These are phyloP conservation scores for Drosophila incognita DNA, from an alignment of 2,888 invertebrate species.

Conservation along the genomic window DNA sequence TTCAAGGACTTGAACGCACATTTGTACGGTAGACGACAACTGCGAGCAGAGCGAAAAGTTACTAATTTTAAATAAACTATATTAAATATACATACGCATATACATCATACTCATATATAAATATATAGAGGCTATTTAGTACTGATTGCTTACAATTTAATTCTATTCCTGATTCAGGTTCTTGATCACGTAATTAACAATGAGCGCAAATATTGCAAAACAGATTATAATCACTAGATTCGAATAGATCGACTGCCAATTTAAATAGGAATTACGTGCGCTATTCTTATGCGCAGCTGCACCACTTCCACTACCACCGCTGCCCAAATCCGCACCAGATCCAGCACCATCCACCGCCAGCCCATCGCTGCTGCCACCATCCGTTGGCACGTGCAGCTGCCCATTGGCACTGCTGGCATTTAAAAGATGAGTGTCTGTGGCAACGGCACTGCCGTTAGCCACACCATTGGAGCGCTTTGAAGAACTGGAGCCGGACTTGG, in stretches of 20 bases:
- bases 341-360: constrained; percentile 24
- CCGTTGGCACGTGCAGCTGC: constrained; percentile 23
- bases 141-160: constrained; percentile 62
- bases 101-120: constrained; percentile 56
- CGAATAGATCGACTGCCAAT: constrained; percentile 91
- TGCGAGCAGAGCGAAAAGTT: constrained; percentile 43
- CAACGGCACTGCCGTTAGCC: constrained; percentile 50
- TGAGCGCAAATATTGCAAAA: constrained; percentile 95
- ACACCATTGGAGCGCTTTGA: constrained; percentile 48
- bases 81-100: constrained; percentile 61
- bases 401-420: constrained; percentile 32
- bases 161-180: constrained; percentile 88
- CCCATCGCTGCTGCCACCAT: constrained; percentile 45
- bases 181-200: constrained; percentile 95
- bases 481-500: constrained; percentile 83
- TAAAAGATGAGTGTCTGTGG: constrained; percentile 25
- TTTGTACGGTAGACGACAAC: constrained; percentile 21
- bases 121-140: constrained; percentile 69
- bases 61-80: constrained; percentile 64
- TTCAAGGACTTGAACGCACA: constrained; percentile 8
- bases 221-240: constrained; percentile 95
- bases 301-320: constrained; percentile 26
- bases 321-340: constrained; percentile 41
- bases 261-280: constrained; percentile 86
- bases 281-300: constrained; percentile 83